These are phyloP conservation scores for Drosophila subquinaria DNA, from an alignment of 2,888 invertebrate genomes.

Conservation along the genomic window DNA sequence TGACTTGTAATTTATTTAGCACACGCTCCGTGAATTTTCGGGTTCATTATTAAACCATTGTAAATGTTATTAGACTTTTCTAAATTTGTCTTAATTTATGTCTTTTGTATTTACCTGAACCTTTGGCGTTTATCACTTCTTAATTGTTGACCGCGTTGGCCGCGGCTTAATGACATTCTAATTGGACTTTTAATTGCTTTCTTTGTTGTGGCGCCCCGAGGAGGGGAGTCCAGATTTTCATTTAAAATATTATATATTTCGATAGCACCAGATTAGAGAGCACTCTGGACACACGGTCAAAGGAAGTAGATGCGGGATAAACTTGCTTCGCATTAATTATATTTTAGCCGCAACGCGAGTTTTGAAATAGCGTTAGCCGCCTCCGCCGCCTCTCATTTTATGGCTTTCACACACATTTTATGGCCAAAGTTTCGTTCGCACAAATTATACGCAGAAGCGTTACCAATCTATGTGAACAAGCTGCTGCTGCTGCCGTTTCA, in stretches of 20 bases:
- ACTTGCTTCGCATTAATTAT: slow-evolving; percentile 70
- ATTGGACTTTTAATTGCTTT: slow-evolving; percentile 76
- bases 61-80: slow-evolving; percentile 14
- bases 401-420: slow-evolving; percentile 65
- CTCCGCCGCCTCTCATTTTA: slow-evolving; percentile 47
- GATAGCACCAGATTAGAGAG: slow-evolving; percentile 60
- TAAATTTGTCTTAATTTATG: slow-evolving; percentile 50
- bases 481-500: slow-evolving; percentile 35
- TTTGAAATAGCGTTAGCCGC: slow-evolving; percentile 25
- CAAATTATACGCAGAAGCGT: slow-evolving; percentile 53
- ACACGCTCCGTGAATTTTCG: slow-evolving; percentile 5
- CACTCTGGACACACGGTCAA: slow-evolving; percentile 21
- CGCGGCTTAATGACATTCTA: slow-evolving; percentile 64
- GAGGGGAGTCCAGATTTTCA: slow-evolving; percentile 26
- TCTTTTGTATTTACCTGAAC: slow-evolving; percentile 27
- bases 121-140: slow-evolving; percentile 58
- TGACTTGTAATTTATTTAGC: slow-evolving; percentile 14
- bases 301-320: slow-evolving; percentile 45
- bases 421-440: slow-evolving; percentile 68
- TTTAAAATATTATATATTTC: slow-evolving; percentile 42
- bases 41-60: slow-evolving; percentile 26
- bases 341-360: slow-evolving; percentile 59
- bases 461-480: slow-evolving; percentile 40
- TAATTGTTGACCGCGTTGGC: slow-evolving; percentile 49
- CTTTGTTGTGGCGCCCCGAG: slow-evolving; percentile 22